Percentiles rank a stretch among this genome's conserved stretches.
These are phyloP conservation scores for Anticlea derivata DNA, from an alignment of 2,888 invertebrate species.

Conservation along the genomic window DNA sequence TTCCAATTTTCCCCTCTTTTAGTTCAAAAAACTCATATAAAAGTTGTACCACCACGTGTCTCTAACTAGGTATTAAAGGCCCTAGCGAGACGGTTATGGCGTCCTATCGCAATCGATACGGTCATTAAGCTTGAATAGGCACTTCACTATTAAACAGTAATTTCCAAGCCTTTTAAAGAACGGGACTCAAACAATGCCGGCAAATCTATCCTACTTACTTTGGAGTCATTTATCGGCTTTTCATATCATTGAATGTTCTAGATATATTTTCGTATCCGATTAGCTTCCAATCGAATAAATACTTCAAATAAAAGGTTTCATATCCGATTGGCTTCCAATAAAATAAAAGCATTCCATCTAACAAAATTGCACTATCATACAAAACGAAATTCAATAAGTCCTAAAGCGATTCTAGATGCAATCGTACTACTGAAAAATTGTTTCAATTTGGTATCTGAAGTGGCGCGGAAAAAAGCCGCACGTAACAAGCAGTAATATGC, in stretches of 20 bases:
- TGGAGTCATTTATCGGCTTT: slow-evolving; percentile 33
- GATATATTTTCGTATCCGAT: slow-evolving; percentile 18
- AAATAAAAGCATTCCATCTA: slow-evolving; percentile 25
- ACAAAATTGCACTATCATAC: slow-evolving; percentile 25
- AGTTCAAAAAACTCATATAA: slow-evolving; percentile 78
- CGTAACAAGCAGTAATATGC: slow-evolving; percentile 69
- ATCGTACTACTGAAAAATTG: slow-evolving; percentile 73
- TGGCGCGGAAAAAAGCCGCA: slow-evolving; percentile 66
- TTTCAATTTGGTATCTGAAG: slow-evolving; percentile 68
- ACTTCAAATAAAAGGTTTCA: slow-evolving; percentile 21
- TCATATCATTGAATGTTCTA: slow-evolving; percentile 30
- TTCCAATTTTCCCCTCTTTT: slow-evolving; percentile 78
- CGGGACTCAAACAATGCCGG: slow-evolving; percentile 36
- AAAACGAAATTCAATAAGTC: slow-evolving; percentile 35
- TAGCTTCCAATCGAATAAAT: slow-evolving; percentile 22
- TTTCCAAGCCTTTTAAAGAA: slow-evolving; percentile 40
- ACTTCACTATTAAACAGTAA: slow-evolving; percentile 38
- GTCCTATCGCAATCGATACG: slow-evolving; percentile 37
- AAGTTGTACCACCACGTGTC: slow-evolving; percentile 71
- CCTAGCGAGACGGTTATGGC: slow-evolving; percentile 29
- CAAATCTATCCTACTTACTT: slow-evolving; percentile 35
- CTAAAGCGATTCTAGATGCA: slow-evolving; percentile 59
- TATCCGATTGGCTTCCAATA: slow-evolving; percentile 25
- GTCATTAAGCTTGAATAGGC: slow-evolving; percentile 39
- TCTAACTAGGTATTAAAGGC: slow-evolving; percentile 51